phyloP scores from a whole-genome alignment of 2,797 vertebrate species.

The Falco concolor region DNA sequence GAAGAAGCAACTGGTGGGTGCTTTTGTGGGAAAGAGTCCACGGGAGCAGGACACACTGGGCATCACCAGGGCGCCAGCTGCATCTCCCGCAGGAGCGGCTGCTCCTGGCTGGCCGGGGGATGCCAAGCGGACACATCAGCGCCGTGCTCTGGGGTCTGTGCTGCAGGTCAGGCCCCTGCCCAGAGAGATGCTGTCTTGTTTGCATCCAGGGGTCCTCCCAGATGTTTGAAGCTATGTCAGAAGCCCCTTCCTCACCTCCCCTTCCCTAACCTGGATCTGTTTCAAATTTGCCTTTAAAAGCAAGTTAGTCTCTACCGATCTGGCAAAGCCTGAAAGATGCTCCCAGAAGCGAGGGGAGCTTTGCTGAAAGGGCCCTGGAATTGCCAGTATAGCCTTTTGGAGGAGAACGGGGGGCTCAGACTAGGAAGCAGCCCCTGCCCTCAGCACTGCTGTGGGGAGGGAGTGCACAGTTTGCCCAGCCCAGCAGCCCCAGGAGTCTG shows the following conservation, averaged over 20 bases:
- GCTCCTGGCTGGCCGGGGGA: background rate
- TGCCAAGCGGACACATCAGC: background rate
- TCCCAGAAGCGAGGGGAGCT: background rate
- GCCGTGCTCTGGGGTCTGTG: background rate
- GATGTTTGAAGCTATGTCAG: background rate
- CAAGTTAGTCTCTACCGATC: background rate
- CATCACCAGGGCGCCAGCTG: rapidly evolving
- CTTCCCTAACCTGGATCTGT: background rate
- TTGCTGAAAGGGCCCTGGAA: background rate
- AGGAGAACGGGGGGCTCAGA: background rate
- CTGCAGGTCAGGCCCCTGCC: background rate
- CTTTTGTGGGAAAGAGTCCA: background rate
- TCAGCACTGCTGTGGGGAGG: rapidly evolving
- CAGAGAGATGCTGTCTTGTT: background rate
- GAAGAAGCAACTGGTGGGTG: background rate
- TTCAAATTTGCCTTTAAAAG: background rate
- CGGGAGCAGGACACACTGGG: rapidly evolving
- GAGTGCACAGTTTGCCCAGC: background rate
- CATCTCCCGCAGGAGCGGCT: rapidly evolving
- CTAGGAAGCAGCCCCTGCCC: background rate
- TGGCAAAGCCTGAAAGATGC: background rate
- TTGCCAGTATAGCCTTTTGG: background rate
- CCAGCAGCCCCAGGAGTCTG: rapidly evolving
- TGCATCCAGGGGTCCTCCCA: background rate
- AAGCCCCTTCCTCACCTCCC: background rate